Conservation (phyloP, 2,888 invertebrate species). For the Frankliniella intonsa region DNA sequence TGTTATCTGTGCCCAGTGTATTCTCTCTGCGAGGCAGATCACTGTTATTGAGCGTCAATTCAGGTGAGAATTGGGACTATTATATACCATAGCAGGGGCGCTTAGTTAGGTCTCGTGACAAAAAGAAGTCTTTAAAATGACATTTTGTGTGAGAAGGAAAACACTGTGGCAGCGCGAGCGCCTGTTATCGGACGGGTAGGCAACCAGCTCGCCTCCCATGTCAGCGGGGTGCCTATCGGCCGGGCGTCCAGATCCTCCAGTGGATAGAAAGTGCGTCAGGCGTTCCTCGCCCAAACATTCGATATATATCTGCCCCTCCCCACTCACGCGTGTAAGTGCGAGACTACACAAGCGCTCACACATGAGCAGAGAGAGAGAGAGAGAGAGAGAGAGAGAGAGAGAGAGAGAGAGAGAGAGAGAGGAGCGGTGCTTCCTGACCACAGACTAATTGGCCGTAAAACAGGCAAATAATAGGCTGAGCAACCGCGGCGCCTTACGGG, state of each 20-base stretch:
- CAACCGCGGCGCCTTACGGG: not conserved
- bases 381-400: not conserved
- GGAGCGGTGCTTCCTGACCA: too few species aligned
- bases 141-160: too few species aligned
- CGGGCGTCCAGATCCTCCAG: not conserved
- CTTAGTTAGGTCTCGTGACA: too few species aligned
- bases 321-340: not conserved
- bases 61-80: too few species aligned
- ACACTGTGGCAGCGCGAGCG: too few species aligned
- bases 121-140: too few species aligned
- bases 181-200: not conserved
- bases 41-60: too few species aligned
- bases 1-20: too few species aligned
- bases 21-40: too few species aligned
- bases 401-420: not conserved
- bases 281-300: not conserved
- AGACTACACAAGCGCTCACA: not conserved
- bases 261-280: too few species aligned
- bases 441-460: constrained; percentile 16
- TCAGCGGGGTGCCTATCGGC: not conserved
- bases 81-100: too few species aligned
- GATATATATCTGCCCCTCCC: not conserved
- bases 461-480: constrained; percentile 17
- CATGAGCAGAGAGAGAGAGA: not conserved
- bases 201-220: not conserved